These are phyloP conservation scores for Cryptocheilus praepositus DNA, from an alignment of 2,888 invertebrate species.

Conservation along the genomic window DNA sequence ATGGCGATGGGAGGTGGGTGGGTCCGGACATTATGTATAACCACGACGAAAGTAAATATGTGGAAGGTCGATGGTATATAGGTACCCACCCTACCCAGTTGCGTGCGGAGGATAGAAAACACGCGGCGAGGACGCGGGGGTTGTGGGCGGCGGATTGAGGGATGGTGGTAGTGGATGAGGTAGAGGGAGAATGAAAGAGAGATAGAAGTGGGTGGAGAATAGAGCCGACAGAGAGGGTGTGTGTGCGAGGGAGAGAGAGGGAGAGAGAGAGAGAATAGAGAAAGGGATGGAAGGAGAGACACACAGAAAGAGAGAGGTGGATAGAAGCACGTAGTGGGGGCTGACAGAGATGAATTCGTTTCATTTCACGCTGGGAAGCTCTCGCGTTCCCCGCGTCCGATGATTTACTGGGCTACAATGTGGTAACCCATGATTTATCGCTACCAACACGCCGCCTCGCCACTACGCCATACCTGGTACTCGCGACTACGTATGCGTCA, in stretches of 20 bases:
- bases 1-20: conserved; percentile 55
- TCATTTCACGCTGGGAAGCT: conserved; percentile 76
- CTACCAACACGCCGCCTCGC: conserved; percentile 79
- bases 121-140: conserved; percentile 47
- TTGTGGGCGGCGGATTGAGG: conserved; percentile 60
- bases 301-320: conserved; percentile 45
- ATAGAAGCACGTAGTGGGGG: conserved; percentile 63
- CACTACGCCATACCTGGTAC: conserved; percentile 74
- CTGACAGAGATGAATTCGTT: conserved; percentile 77
- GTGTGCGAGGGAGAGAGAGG: conserved; percentile 12
- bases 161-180: conserved; percentile 50
- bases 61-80: conserved; percentile 42
- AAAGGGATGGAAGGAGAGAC: conserved; percentile 8
- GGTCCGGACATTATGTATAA: conserved; percentile 52
- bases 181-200: conserved; percentile 29
- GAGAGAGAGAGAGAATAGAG: conserved; percentile 33
- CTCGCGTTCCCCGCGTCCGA: conserved; percentile 76
- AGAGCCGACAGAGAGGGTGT: conserved; percentile 23
- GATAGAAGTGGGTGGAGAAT: conserved; percentile 27
- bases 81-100: conserved; percentile 59
- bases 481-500: conserved; percentile 67
- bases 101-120: conserved; percentile 70
- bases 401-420: conserved; percentile 83
- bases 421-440: conserved; percentile 83
- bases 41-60: conserved; percentile 46